A percentile compares a stretch with the other conserved stretches of the same genome.
phyloP scores from a whole-genome alignment of 2,797 vertebrate genomes.

The Nannoperca australis region DNA sequence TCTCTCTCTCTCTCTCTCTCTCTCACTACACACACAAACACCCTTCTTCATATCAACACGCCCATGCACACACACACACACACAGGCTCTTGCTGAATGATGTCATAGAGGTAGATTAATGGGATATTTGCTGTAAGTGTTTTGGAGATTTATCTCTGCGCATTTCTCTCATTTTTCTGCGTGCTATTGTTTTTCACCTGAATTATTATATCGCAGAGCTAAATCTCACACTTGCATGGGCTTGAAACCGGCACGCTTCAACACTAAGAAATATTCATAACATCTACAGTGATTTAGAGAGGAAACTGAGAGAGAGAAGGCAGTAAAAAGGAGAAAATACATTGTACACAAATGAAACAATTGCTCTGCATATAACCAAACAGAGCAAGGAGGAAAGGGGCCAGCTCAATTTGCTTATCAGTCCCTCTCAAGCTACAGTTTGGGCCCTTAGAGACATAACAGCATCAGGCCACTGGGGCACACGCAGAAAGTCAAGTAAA shows the following conservation, averaged over 20 bases:
- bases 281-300: constrained; percentile 1
- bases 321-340: constrained; percentile 21
- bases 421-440: constrained; percentile 59
- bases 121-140: constrained; percentile 42
- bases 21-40: constrained; percentile 24
- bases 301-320: not conserved
- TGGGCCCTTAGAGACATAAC: constrained; percentile 68
- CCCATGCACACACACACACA: constrained; percentile 4
- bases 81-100: constrained; percentile 3
- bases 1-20: constrained; percentile 35
- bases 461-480: constrained; percentile 68
- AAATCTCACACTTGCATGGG: constrained; percentile 27
- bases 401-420: constrained; percentile 65
- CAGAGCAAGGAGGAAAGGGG: constrained; percentile 36
- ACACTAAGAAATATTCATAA: constrained; percentile 20
- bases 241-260: not conserved
- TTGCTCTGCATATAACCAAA: constrained; percentile 26
- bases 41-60: not conserved
- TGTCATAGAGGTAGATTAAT: constrained; percentile 41
- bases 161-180: constrained; percentile 32
- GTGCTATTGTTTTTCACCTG: constrained; percentile 45
- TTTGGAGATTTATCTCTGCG: constrained; percentile 45
- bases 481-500: constrained; percentile 70
- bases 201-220: constrained; percentile 38
- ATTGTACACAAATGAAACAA: constrained; percentile 28